Percentiles rank a stretch among this genome's conserved stretches.
phyloP scores from a whole-genome alignment of 1,140 invertebrate species.

The Macrobrachium nipponense region DNA sequence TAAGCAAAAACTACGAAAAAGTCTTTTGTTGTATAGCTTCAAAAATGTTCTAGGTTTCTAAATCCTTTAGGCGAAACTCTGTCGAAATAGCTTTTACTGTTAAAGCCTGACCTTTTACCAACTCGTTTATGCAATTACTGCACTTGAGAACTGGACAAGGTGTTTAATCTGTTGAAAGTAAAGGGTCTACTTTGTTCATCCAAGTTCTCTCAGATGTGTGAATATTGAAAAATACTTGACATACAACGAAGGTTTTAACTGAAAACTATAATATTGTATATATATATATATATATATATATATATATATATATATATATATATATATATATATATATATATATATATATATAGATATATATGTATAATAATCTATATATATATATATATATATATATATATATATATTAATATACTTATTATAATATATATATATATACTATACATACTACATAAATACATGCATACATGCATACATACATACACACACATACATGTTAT shows the following conservation, averaged over 20 bases:
- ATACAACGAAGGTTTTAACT: not conserved
- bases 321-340: slow-evolving; percentile 17
- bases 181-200: too few relatives aligned
- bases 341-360: slow-evolving; percentile 7
- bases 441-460: not conserved
- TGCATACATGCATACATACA: not conserved
- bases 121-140: too few relatives aligned
- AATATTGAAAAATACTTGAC: too few relatives aligned
- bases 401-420: not conserved
- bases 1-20: too few relatives aligned
- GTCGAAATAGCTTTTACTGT: too few relatives aligned
- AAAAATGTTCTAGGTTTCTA: too few relatives aligned
- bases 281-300: slow-evolving; percentile 21
- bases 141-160: too few relatives aligned
- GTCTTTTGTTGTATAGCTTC: too few relatives aligned
- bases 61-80: too few relatives aligned
- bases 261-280: not conserved
- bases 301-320: slow-evolving; percentile 23
- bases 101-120: too few relatives aligned
- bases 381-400: slow-evolving; percentile 6
- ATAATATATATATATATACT: not conserved
- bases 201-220: too few relatives aligned
- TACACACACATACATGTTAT: not conserved
- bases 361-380: not conserved
- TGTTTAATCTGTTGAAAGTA: too few relatives aligned